phyloP scores from a whole-genome alignment of 2,113 vertebrate species.

The Epinephelus cyanopodus region DNA sequence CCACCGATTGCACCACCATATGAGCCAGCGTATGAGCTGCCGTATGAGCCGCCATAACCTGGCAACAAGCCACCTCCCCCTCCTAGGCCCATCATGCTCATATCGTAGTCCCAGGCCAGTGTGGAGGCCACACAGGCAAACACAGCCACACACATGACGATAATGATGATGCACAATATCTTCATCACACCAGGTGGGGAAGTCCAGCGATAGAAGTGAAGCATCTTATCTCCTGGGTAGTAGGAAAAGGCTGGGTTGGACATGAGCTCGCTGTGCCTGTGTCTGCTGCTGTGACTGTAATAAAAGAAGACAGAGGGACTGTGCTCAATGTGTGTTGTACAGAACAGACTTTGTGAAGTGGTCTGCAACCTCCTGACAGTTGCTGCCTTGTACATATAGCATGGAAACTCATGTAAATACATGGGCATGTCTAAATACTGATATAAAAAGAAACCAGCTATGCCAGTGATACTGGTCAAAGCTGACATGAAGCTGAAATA shows the following conservation, averaged over 20 bases:
- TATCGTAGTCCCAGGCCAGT: conserved; percentile 89
- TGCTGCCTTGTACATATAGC: background rate
- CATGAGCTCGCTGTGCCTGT: conserved; percentile 81
- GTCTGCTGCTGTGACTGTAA: conserved; percentile 85
- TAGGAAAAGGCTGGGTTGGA: conserved; percentile 87
- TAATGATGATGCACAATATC: conserved; percentile 89
- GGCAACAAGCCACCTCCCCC: conserved; percentile 60
- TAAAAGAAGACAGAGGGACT: conserved; percentile 7
- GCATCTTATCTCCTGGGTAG: conserved; percentile 86
- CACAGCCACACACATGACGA: conserved; percentile 90
- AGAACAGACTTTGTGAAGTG: background rate
- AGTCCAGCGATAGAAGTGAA: conserved; percentile 90
- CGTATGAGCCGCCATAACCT: conserved; percentile 30
- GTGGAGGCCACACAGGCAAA: conserved; percentile 95
- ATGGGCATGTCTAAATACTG: background rate
- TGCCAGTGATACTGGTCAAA: background rate
- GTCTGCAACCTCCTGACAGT: background rate
- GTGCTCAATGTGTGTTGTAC: background rate
- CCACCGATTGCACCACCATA: conserved; percentile 43
- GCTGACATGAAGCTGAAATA: background rate
- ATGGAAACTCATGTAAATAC: too few species aligned
- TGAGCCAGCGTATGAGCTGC: background rate
- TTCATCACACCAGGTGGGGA: conserved; percentile 94
- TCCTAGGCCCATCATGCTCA: conserved; percentile 80
- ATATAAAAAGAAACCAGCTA: background rate